Evolutionary conservation across 2,888 invertebrate species (phyloP).

Genomic region (Calameuta filiformis): DNA sequence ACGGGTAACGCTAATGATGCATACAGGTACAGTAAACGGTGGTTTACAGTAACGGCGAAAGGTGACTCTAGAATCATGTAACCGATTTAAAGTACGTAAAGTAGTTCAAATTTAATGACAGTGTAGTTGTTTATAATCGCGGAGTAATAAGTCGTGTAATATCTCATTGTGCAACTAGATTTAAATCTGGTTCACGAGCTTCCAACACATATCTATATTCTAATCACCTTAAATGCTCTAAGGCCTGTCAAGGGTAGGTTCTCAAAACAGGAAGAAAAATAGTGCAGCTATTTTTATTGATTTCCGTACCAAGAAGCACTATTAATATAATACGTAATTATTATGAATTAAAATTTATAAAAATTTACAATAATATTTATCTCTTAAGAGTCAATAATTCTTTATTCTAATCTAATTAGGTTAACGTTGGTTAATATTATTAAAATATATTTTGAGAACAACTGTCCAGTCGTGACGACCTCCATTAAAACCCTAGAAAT

Average conservation of each 20-base stretch:
- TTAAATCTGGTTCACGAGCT: background rate
- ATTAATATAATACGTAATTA: background rate
- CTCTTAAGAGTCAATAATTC: background rate
- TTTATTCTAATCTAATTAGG: background rate
- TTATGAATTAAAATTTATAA: background rate
- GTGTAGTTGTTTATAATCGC: background rate
- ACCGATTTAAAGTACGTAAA: background rate
- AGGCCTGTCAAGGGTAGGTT: background rate
- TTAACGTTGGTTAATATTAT: background rate
- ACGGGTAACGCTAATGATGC: background rate
- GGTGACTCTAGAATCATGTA: background rate
- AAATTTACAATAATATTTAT: background rate
- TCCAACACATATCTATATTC: background rate
- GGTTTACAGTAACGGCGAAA: background rate
- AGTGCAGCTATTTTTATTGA: background rate
- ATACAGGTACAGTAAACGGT: background rate
- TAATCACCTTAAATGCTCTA: background rate
- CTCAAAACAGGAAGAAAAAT: background rate
- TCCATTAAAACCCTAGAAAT: constrained; percentile 55
- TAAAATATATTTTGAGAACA: constrained; percentile 24
- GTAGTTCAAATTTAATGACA: background rate
- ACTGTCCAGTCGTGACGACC: constrained; percentile 25
- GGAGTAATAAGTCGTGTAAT: background rate
- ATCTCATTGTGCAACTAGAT: background rate
- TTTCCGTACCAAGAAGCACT: background rate